Percentiles rank a stretch among this genome's conserved stretches.
Evolutionary conservation across 2,888 invertebrate species (phyloP).

Genomic region (Aspidiotus destructor): DNA sequence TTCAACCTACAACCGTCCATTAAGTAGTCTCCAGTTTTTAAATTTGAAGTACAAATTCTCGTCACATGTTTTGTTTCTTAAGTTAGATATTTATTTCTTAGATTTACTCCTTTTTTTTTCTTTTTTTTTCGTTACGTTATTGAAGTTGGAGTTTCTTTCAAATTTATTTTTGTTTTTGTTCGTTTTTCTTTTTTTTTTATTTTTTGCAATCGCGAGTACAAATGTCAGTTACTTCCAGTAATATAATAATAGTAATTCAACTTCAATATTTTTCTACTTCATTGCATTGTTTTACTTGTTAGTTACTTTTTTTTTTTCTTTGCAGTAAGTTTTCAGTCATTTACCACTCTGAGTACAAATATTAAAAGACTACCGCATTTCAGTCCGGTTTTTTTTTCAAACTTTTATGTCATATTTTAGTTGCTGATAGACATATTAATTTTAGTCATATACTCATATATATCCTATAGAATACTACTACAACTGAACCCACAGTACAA

Average conservation of each 20-base stretch:
- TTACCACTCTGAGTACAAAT: background rate
- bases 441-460: background rate
- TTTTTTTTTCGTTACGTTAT: constrained; percentile 13
- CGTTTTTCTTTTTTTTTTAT: constrained; percentile 2
- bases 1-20: too few relatives aligned
- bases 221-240: constrained; percentile 25
- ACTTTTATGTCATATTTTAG: background rate
- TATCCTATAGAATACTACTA: too few relatives aligned
- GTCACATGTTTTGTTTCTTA: constrained; percentile 13
- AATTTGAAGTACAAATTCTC: constrained; percentile 20
- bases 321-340: constrained; percentile 1
- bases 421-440: background rate
- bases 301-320: background rate
- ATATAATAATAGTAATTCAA: constrained; percentile 10
- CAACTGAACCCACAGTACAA: constrained; percentile 2
- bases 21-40: constrained; percentile 8
- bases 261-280: background rate
- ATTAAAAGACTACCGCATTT: too few relatives aligned
- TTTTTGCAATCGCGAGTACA: constrained; percentile 18
- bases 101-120: background rate
- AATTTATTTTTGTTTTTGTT: background rate
- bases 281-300: background rate
- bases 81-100: background rate
- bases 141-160: constrained; percentile 9
- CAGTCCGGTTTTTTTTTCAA: too few relatives aligned